Base-by-base conservation (phyloP, 2,797 vertebrate genomes). In the Bucorvus abyssinicus region DNA sequence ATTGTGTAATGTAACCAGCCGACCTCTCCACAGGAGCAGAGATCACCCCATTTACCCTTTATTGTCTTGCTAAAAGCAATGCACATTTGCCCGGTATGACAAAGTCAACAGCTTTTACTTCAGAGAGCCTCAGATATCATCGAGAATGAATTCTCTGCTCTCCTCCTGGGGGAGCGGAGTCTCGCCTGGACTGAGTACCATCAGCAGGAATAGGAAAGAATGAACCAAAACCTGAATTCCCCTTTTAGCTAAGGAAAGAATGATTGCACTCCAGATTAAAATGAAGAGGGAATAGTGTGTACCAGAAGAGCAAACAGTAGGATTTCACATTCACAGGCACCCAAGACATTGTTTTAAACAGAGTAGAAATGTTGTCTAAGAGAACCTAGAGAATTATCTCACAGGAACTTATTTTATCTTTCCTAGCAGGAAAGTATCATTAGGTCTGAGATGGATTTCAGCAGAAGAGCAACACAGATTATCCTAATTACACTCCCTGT, bases 1-100 rank as follows among this genome's bases (percentile, higher is more conserved):
- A 96, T 36, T 96, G 95, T 97, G 98, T 97, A 98, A 98, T 97
- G 97, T 97, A 97, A 97, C 97, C 95, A 94, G 81, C 97, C 90
- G 94, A 97, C 97, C 96, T 97, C 97, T 97, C 96, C 89, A 61
- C 73, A 38, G 94, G 95, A 97, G 93, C 96, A 96, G 95, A 97
- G 97, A 95, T 96, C 95, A 94, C 94, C 95, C 94, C 92, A 57
- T 97, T 97, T 96, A 97, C 97, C 97, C 98, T 98, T 98, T 97
- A 90, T 59, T 97, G 97, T 98, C 97, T 97, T 96, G 96, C 96
- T 90, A 96, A 96, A 97, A 97, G 96, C 94, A 85, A 84, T 79
- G 94, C 81, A 86, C 92, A 93, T 96, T 96, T 73, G 55, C 21
- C 91, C 95, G 3, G 78, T 53, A 90, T 61, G 78, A 97, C 96